A percentile compares a stretch with the other conserved stretches of the same genome.
Conservation (phyloP, 2,888 invertebrate genomes). For the Lasius platythorax region DNA sequence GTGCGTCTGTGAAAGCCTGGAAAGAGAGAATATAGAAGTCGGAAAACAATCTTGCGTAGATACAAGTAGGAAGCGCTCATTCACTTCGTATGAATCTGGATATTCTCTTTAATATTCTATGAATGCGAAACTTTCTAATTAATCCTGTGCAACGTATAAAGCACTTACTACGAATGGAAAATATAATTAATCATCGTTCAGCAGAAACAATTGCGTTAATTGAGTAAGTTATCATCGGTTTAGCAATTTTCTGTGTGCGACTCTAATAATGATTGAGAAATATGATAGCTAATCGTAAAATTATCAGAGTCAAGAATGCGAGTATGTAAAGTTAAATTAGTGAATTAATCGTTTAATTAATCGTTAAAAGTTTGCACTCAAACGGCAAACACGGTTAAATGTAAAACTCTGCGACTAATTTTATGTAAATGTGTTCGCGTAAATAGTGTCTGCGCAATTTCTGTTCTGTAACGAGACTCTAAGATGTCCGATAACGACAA, state of each 20-base stretch:
- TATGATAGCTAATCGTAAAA: conserved; percentile 20
- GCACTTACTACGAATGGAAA: background rate
- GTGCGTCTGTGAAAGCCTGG: background rate
- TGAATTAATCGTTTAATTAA: conserved; percentile 14
- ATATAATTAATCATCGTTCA: conserved; percentile 13
- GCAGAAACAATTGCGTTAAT: conserved; percentile 5
- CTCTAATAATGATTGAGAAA: conserved; percentile 22
- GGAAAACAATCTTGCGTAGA: background rate
- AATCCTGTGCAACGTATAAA: background rate
- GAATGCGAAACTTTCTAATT: conserved; percentile 16
- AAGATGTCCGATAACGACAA: conserved; percentile 29
- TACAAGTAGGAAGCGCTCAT: background rate
- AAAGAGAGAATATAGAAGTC: background rate
- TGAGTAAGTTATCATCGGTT: conserved; percentile 22
- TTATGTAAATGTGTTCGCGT: conserved; percentile 26
- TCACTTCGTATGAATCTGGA: background rate
- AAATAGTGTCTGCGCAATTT: conserved; percentile 16
- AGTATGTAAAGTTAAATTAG: conserved; percentile 14
- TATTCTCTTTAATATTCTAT: conserved; percentile 3
- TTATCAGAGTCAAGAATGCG: conserved; percentile 8
- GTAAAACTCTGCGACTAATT: background rate
- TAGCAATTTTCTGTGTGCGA: conserved; percentile 17
- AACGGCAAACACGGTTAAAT: conserved; percentile 16
- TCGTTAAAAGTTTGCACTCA: conserved; percentile 1
- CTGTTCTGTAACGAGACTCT: conserved; percentile 15